Conservation (phyloP, 2,797 vertebrate species). For the Sebastolobus alascanus region DNA sequence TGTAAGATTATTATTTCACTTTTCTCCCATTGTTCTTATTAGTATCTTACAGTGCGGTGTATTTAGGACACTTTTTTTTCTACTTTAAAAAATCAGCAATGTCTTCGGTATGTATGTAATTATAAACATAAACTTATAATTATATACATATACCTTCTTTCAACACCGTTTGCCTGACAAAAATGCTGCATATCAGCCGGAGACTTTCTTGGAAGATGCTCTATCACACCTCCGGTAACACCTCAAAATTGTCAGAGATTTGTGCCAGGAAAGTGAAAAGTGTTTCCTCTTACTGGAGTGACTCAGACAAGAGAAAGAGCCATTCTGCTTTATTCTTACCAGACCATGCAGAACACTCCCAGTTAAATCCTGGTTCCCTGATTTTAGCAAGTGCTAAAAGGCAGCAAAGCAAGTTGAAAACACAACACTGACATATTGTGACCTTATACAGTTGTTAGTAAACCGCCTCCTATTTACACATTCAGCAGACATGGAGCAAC, state of each 20-base stretch:
- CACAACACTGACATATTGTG: background rate
- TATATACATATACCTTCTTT: background rate
- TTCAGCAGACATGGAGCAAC: background rate
- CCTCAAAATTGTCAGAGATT: background rate
- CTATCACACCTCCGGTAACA: constrained; percentile 9
- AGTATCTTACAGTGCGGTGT: background rate
- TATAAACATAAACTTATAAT: too few species aligned
- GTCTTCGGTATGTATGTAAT: too few species aligned
- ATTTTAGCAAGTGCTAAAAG: background rate
- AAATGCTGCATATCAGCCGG: background rate
- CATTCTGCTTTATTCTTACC: background rate
- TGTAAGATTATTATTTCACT: constrained; percentile 80
- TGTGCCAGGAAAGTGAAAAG: background rate
- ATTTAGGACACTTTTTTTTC: background rate
- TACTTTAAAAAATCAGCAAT: too few species aligned
- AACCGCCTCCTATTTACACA: background rate
- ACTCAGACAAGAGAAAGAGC: background rate
- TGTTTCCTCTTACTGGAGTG: background rate
- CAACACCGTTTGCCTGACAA: background rate
- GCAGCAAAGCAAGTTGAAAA: background rate
- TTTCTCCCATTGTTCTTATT: background rate
- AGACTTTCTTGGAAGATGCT: background rate
- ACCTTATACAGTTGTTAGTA: background rate
- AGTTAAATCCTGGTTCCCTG: background rate
- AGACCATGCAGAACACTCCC: background rate